Evolutionary conservation across 2,797 vertebrate genomes (phyloP).

Genomic region (Borostomias antarcticus): DNA sequence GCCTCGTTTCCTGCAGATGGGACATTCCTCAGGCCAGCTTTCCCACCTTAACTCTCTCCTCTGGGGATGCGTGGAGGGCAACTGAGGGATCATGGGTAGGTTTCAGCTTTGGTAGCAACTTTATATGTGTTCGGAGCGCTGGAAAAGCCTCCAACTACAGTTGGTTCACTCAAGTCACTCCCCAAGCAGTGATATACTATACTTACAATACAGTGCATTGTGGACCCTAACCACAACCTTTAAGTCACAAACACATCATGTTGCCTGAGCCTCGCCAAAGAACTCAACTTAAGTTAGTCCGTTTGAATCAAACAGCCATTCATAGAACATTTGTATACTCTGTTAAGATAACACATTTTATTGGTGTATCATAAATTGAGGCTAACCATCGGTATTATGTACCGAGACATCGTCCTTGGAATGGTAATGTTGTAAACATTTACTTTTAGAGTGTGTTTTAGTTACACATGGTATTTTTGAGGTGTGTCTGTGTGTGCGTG

Average conservation of each 20-base stretch:
- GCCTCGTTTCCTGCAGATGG: constrained; percentile 14
- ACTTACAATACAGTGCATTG: no score
- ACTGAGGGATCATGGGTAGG: background rate
- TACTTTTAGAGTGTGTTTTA: constrained; percentile 52
- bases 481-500: constrained; percentile 20
- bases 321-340: no score
- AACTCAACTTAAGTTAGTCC: background rate
- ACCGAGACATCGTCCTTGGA: constrained; percentile 43
- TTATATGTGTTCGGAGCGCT: no score
- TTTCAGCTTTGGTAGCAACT: no score
- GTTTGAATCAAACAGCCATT: background rate
- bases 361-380: no score
- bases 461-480: background rate
- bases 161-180: no score
- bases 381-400: constrained; percentile 34
- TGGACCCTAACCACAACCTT: no score
- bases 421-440: constrained; percentile 37
- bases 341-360: no score
- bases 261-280: no score
- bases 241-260: no score
- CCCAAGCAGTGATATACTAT: no score
- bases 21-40: constrained; percentile 23
- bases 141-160: no score
- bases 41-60: constrained; percentile 19
- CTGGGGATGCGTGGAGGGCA: background rate